Evolutionary conservation across 2,113 vertebrate genomes (phyloP), one percentile per base, ranked within the genome.

Genomic region (Theropithecus gelada): DNA sequence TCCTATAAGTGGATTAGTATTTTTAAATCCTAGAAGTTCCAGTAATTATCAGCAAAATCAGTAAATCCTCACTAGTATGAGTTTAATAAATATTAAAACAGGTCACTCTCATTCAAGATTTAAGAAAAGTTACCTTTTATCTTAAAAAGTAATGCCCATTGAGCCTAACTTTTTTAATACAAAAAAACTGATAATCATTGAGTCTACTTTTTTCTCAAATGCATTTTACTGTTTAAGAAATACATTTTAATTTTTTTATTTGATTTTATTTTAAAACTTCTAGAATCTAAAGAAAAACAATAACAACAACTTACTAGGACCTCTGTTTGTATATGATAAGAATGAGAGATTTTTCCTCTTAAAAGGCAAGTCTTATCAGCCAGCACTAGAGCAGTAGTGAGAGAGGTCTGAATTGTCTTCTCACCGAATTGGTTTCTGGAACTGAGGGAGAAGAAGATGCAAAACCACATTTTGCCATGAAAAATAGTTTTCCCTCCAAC

Each of bases 261-360:
- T 64, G 20, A 89, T 66, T 97, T 95, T 8, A 91, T 94, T 91
- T 91, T 85, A 95, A 97, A 88, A 70, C n/a, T 10, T 55, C 25
- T 50, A 78, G 55, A 6, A 68, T 70, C 25, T 48, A 48, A 95
- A 88, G 95, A 91, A 86, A 95, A 82, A 90, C 92, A 87, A 68
- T 30, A 80, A 43, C 50, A 35, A 25, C 80, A 76, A 84, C 87
- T 95, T 57, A 64, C 64, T 68, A 78, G 13, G 68, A 66, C 57
- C 84, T 96, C 70, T 98, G 97, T 98, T 97, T 97, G 85, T 88
- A 17, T 95, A 79, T 88, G 98, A 98, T 97, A 98, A 97, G 97
- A 35, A 91, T 3, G 79, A 64, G 90, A 94, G 89, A 59, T 88
- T 90, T 61, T 96, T 92, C 76, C 90, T 96, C 81, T 87, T 78